Conservation (phyloP, 2,797 vertebrate genomes). For the Chanos chanos region DNA sequence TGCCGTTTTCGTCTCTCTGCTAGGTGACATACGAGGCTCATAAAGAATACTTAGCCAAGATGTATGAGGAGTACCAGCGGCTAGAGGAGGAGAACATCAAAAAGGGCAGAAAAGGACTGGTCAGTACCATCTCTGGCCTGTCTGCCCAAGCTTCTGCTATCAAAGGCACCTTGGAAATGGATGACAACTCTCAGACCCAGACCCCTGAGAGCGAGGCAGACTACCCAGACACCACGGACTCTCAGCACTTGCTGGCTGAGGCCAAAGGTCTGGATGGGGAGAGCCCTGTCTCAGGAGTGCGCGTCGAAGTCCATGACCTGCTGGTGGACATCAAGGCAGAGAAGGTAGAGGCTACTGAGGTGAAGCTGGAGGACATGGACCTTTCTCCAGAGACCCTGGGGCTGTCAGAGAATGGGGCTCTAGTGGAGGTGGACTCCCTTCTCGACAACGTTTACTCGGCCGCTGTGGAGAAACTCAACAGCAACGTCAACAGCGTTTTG, state of each 20-base stretch:
- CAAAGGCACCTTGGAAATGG: slow-evolving; percentile 90
- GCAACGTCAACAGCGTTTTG: slow-evolving; percentile 52
- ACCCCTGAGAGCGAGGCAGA: slow-evolving; percentile 96
- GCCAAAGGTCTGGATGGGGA: slow-evolving; percentile 62
- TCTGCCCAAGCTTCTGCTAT: slow-evolving; percentile 85
- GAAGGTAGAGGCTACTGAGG: slow-evolving; percentile 95
- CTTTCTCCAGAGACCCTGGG: slow-evolving; percentile 86
- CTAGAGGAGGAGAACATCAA: slow-evolving; percentile 99
- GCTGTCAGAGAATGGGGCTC: slow-evolving; percentile 78
- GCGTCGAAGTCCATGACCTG: slow-evolving; percentile 94
- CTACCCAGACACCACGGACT: slow-evolving; percentile 84
- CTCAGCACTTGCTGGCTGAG: slow-evolving; percentile 75
- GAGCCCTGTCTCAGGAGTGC: slow-evolving; percentile 66
- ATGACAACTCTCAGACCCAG: slow-evolving; percentile 92
- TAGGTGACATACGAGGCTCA: slow-evolving; percentile 81
- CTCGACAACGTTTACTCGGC: slow-evolving; percentile 93
- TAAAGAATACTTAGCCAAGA: slow-evolving; percentile 90
- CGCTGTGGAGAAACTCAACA: slow-evolving; percentile 90
- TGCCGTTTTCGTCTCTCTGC: not conserved
- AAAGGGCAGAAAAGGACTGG: slow-evolving; percentile 95
- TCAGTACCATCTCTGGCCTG: slow-evolving; percentile 97
- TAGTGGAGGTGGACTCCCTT: slow-evolving; percentile 93
- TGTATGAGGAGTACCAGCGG: slow-evolving; percentile 98
- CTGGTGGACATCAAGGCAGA: slow-evolving; percentile 97
- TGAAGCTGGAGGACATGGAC: slow-evolving; percentile 95